A percentile compares a stretch with the other conserved stretches of the same genome.
Evolutionary conservation across 2,113 vertebrate genomes (phyloP).

Genomic region (Maccullochella peelii): DNA sequence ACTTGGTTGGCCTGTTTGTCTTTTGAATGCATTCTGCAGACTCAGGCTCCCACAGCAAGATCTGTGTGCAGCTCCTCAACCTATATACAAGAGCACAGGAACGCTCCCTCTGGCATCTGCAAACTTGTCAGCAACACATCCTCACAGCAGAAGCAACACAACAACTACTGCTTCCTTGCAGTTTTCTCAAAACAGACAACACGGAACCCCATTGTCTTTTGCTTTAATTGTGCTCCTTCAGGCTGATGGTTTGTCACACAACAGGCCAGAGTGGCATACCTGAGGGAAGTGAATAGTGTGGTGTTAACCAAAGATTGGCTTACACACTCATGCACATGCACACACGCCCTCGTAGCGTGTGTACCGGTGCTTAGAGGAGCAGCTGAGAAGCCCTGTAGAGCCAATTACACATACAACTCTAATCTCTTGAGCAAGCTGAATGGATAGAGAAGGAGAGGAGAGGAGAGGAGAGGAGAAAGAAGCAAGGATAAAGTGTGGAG

Average conservation of each 20-base stretch:
- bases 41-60: conserved; percentile 62
- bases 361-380: conserved; percentile 43
- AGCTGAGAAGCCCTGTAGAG: conserved; percentile 62
- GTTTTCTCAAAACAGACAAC: conserved; percentile 50
- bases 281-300: conserved; percentile 40
- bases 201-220: conserved; percentile 63
- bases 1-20: conserved; percentile 47
- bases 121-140: conserved; percentile 64
- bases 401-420: conserved; percentile 74
- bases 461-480: conserved; percentile 6
- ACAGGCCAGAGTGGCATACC: conserved; percentile 43
- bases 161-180: conserved; percentile 48
- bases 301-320: conserved; percentile 29
- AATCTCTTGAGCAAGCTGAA: conserved; percentile 60
- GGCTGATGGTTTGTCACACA: conserved; percentile 58
- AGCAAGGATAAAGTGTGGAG: conserved; percentile 1
- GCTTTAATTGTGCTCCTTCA: conserved; percentile 67
- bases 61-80: conserved; percentile 46
- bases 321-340: conserved; percentile 1
- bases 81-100: conserved; percentile 46
- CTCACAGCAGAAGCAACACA: conserved; percentile 41
- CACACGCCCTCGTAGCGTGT: conserved; percentile 11
- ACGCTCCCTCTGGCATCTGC: conserved; percentile 53
- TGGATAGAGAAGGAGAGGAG: conserved; percentile 29
- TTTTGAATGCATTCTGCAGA: conserved; percentile 62